phyloP scores from a whole-genome alignment of 2,797 vertebrate species.

The Sebastolobus alascanus region DNA sequence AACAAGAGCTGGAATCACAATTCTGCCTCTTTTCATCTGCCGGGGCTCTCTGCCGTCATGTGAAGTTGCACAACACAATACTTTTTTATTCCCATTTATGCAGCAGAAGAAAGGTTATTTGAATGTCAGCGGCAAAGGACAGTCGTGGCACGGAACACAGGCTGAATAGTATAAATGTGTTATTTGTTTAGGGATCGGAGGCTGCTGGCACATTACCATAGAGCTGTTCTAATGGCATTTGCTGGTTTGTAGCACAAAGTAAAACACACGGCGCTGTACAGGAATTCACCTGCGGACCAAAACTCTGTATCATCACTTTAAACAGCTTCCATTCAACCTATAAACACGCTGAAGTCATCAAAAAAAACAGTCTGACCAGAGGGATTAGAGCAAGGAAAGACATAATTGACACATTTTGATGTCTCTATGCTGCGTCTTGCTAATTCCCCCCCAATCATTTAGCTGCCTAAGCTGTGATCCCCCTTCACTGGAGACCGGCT shows the following conservation, averaged over 20 bases:
- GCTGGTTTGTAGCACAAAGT: slow-evolving; percentile 45
- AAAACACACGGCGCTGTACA: slow-evolving; percentile 30
- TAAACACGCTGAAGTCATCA: slow-evolving; percentile 66
- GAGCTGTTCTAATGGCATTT: slow-evolving; percentile 68
- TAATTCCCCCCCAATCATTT: slow-evolving; percentile 76
- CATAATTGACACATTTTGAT: slow-evolving; percentile 78
- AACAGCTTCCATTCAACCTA: slow-evolving; percentile 59
- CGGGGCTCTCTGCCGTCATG: slow-evolving; percentile 67
- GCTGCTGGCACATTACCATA: slow-evolving; percentile 69
- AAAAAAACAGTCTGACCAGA: slow-evolving; percentile 61
- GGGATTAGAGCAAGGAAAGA: slow-evolving; percentile 65
- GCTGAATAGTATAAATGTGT: slow-evolving; percentile 78
- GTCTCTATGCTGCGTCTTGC: slow-evolving; percentile 67
- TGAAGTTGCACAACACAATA: slow-evolving; percentile 70
- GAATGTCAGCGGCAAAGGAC: slow-evolving; percentile 84
- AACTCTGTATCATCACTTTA: slow-evolving; percentile 65
- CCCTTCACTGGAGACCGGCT: slow-evolving; percentile 69
- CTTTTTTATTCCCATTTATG: slow-evolving; percentile 77
- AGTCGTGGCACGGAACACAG: slow-evolving; percentile 64
- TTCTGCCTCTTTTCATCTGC: slow-evolving; percentile 74
- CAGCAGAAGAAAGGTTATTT: slow-evolving; percentile 83
- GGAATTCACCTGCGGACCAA: slow-evolving; percentile 68
- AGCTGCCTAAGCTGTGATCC: slow-evolving; percentile 73
- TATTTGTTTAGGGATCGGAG: slow-evolving; percentile 79
- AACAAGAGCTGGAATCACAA: slow-evolving; percentile 78